These are phyloP conservation scores for Abrostola tripartita DNA, from an alignment of 2,888 invertebrate genomes.

Conservation along the genomic window DNA sequence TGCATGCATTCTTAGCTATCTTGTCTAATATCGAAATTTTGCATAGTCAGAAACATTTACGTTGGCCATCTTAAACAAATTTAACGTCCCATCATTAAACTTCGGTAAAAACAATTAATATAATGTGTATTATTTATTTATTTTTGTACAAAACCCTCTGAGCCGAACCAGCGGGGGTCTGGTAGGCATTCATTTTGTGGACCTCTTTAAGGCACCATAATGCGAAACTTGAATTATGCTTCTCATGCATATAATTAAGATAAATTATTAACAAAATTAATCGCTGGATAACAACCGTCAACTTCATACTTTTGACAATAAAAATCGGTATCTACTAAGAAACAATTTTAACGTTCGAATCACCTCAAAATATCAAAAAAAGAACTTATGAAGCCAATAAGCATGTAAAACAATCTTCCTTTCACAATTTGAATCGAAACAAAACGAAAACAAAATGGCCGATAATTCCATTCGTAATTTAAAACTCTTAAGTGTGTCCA, in stretches of 20 bases:
- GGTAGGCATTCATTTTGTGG: conserved; percentile 30
- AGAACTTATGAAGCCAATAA: too few species aligned
- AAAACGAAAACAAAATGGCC: conserved; percentile 24
- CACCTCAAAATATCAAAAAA: too few species aligned
- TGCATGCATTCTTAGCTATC: too few species aligned
- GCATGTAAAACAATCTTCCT: too few species aligned
- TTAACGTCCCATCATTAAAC: conserved; percentile 36
- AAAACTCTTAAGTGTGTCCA: conserved; percentile 35
- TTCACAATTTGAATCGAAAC: conserved; percentile 6
- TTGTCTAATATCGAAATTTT: too few species aligned
- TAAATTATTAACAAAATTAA: conserved; percentile 45
- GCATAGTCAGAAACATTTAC: not conserved
- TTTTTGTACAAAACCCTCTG: conserved; percentile 35
- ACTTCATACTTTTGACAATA: not conserved
- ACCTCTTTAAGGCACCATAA: conserved; percentile 33
- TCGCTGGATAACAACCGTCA: conserved; percentile 25
- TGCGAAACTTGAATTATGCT: conserved; percentile 54
- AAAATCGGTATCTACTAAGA: not conserved
- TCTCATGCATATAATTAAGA: conserved; percentile 54
- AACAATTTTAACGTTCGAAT: too few species aligned
- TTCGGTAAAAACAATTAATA: conserved; percentile 46
- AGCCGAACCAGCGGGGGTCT: conserved; percentile 51
- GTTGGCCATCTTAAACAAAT: conserved; percentile 19
- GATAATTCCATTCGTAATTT: conserved; percentile 20
- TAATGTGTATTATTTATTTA: conserved; percentile 46